Conservation (phyloP, 2,797 vertebrate genomes). For the Botia almorhae region DNA sequence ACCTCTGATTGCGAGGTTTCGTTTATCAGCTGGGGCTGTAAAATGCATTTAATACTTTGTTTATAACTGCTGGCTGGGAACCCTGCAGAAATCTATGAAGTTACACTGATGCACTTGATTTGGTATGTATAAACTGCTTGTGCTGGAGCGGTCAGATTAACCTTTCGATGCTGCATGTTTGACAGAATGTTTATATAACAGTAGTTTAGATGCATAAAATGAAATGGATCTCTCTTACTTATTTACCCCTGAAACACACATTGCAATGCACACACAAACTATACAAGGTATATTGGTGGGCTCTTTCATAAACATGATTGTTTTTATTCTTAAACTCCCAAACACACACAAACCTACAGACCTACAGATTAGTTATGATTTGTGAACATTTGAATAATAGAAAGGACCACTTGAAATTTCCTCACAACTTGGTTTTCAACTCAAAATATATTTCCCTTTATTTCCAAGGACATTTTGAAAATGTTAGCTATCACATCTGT, state of each 20-base stretch:
- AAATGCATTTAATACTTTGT: conserved; percentile 41
- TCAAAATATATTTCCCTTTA: no score
- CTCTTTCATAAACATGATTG: not conserved
- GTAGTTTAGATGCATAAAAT: conserved; percentile 13
- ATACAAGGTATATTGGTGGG: not conserved
- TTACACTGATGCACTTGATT: conserved; percentile 59
- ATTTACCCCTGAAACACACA: not conserved
- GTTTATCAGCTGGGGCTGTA: conserved; percentile 1
- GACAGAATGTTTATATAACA: not conserved
- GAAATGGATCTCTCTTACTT: not conserved
- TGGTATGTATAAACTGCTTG: conserved; percentile 60
- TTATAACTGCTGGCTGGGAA: conserved; percentile 58
- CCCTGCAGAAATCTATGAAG: conserved; percentile 34
- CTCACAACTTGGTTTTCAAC: no score
- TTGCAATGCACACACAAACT: not conserved
- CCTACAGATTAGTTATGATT: no score
- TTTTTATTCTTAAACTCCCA: not conserved
- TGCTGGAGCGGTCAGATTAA: conserved; percentile 8
- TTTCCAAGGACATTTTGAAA: no score
- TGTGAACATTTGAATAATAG: no score
- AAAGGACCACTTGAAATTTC: no score
- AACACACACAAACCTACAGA: no score
- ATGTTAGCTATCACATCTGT: no score
- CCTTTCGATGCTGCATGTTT: conserved; percentile 20
- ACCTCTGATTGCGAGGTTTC: conserved; percentile 5